phyloP scores from a whole-genome alignment of 2,113 vertebrate genomes.

The Pelvicachromis taeniatus region DNA sequence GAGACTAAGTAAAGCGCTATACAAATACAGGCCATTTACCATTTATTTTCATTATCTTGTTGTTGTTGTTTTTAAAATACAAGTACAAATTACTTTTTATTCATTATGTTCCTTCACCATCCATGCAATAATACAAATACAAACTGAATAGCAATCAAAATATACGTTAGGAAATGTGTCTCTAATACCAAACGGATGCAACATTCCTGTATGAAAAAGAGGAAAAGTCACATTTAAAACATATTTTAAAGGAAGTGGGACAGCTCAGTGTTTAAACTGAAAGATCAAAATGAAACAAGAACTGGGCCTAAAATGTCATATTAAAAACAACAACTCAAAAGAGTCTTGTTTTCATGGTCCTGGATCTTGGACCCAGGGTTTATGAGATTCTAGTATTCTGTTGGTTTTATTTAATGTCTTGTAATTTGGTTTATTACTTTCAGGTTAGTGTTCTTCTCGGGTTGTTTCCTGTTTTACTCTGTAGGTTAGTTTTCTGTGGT shows the following conservation, averaged over 20 bases:
- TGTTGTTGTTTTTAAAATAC: neutral
- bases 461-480: neutral
- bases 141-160: neutral
- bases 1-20: too few species aligned
- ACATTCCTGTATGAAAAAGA: neutral
- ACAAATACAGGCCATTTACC: too few species aligned
- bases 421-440: neutral
- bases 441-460: neutral
- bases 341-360: neutral
- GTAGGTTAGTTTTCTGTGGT: neutral
- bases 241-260: neutral
- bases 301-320: neutral
- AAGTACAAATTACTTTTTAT: neutral
- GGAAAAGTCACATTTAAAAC: fast-evolving
- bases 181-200: neutral
- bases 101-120: neutral
- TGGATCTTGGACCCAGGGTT: neutral
- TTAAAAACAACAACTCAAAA: neutral
- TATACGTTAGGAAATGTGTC: neutral
- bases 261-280: neutral
- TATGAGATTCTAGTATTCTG: neutral
- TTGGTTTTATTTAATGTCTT: neutral
- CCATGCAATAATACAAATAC: fast-evolving
- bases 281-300: neutral
- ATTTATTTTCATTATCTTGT: neutral